These are phyloP conservation scores for Euphydryas editha DNA, from an alignment of 2,888 invertebrate species.

Conservation along the genomic window DNA sequence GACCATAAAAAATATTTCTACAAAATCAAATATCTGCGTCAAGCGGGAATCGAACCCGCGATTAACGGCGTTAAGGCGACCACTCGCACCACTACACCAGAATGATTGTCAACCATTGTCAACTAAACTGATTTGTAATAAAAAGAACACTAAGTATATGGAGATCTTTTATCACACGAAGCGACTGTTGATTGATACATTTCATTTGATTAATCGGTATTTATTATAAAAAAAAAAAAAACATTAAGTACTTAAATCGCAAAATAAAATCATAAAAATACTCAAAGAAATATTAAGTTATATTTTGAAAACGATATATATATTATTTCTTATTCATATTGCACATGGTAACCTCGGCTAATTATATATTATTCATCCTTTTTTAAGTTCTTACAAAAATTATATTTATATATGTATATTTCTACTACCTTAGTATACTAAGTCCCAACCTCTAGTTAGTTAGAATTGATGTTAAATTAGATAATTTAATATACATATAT, in stretches of 20 bases:
- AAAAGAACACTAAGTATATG: too few species aligned
- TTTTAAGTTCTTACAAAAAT: not conserved
- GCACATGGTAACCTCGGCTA: not conserved
- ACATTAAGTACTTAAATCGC: not conserved
- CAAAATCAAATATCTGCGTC: too few species aligned
- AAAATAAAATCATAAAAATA: not conserved
- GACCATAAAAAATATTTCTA: too few species aligned
- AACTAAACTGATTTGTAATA: too few species aligned
- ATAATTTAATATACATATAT: not conserved
- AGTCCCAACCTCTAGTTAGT: constrained; percentile 6
- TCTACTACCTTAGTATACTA: not conserved
- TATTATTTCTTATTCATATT: not conserved
- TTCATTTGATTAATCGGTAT: too few species aligned
- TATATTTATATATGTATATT: not conserved
- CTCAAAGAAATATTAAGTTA: not conserved
- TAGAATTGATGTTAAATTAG: not conserved
- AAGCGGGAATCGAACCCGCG: too few species aligned
- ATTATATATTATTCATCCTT: not conserved
- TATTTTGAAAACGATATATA: not conserved
- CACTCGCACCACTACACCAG: too few species aligned
- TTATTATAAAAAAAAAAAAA: not conserved
- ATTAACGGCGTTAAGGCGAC: too few species aligned
- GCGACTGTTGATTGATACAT: too few species aligned
- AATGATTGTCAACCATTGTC: too few species aligned
- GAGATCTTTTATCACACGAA: too few species aligned